A percentile compares a stretch with the other conserved stretches of the same genome.
These are phyloP conservation scores for Andricus grossulariae DNA, from an alignment of 1,140 invertebrate species.

Conservation along the genomic window DNA sequence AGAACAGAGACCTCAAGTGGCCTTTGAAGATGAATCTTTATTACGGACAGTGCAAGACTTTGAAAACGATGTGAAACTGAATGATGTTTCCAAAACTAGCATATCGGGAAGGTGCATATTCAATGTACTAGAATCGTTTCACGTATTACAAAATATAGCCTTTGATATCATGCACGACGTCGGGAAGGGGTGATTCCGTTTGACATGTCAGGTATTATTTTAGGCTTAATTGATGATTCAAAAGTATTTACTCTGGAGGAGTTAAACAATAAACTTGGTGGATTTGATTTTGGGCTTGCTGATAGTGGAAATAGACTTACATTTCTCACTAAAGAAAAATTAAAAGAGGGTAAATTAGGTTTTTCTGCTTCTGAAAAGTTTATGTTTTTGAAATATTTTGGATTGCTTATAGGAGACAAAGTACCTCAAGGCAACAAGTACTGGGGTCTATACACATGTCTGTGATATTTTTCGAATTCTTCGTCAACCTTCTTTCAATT, in stretches of 20 bases:
- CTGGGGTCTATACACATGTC: too few species aligned
- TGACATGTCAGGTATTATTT: conserved; percentile 6
- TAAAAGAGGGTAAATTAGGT: too few species aligned
- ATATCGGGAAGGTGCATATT: conserved; percentile 11
- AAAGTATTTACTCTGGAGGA: neutral
- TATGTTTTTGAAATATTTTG: too few species aligned
- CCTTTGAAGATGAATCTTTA: conserved; percentile 16
- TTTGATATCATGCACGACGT: conserved; percentile 27
- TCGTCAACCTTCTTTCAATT: too few species aligned
- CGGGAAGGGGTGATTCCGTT: conserved; percentile 8
- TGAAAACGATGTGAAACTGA: conserved; percentile 4
- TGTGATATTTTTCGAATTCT: too few species aligned
- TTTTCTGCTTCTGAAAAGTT: too few species aligned
- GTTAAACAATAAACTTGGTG: neutral
- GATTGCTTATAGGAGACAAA: too few species aligned
- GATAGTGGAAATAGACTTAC: neutral
- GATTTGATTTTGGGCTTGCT: conserved; percentile 1
- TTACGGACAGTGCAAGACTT: neutral
- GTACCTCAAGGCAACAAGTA: too few species aligned
- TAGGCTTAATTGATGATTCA: neutral
- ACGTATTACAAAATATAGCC: neutral
- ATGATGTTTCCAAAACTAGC: conserved; percentile 22
- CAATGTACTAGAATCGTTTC: conserved; percentile 18
- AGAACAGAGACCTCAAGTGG: too few species aligned
- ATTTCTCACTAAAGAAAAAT: neutral